phyloP scores from a whole-genome alignment of 2,113 vertebrate species.

The Erpornis zantholeuca region DNA sequence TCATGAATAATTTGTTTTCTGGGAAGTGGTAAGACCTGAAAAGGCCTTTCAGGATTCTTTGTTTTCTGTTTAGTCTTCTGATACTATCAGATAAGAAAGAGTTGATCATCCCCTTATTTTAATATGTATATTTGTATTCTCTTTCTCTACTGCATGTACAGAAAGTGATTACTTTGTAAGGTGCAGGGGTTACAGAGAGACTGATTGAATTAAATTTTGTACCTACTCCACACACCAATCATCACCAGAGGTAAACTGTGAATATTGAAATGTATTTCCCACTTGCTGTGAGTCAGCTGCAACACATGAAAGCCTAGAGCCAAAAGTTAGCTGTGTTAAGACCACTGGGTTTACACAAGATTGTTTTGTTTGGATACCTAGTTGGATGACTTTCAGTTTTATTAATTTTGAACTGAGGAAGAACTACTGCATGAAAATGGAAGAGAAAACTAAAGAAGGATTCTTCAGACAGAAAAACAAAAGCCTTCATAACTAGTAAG shows the following conservation, averaged over 20 bases:
- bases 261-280: slow-evolving; percentile 46
- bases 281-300: slow-evolving; percentile 40
- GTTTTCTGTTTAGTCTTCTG: neutral
- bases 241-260: slow-evolving; percentile 24
- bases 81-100: neutral
- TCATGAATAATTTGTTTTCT: neutral
- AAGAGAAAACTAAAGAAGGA: neutral
- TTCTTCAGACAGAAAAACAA: neutral
- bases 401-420: slow-evolving; percentile 1
- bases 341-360: slow-evolving; percentile 52
- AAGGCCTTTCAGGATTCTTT: neutral
- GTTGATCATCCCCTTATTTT: neutral
- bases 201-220: slow-evolving; percentile 2
- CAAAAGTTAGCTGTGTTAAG: slow-evolving; percentile 37
- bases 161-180: neutral
- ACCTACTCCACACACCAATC: slow-evolving; percentile 30
- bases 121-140: neutral
- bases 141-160: neutral
- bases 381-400: neutral
- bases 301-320: slow-evolving; percentile 24
- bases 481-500: neutral
- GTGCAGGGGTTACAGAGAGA: neutral
- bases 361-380: slow-evolving; percentile 51
- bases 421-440: neutral
- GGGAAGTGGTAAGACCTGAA: neutral